Percentiles rank a stretch among this genome's conserved stretches.
Conservation (phyloP, 2,797 vertebrate genomes). For the Epinephelus malabaricus region DNA sequence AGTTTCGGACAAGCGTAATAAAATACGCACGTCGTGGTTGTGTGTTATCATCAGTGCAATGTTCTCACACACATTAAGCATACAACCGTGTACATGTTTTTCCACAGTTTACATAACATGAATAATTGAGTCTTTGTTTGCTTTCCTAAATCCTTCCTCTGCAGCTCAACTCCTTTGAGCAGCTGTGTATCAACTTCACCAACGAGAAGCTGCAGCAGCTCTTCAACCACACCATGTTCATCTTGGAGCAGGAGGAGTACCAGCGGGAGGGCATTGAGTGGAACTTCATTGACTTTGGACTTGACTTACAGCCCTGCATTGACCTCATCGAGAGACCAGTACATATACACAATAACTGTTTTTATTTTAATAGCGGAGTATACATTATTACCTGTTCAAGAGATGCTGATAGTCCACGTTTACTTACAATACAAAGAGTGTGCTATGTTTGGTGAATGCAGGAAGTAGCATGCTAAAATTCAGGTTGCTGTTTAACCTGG, state of each 20-base stretch:
- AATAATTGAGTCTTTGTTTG: slow-evolving; percentile 18
- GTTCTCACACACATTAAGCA: not conserved
- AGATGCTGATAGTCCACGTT: slow-evolving; percentile 1
- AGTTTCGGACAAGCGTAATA: not conserved
- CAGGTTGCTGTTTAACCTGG: slow-evolving; percentile 8
- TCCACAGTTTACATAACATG: not conserved
- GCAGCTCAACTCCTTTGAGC: slow-evolving; percentile 89
- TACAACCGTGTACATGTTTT: not conserved
- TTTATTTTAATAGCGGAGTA: not conserved
- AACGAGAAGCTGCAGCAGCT: slow-evolving; percentile 97
- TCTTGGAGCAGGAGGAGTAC: slow-evolving; percentile 96
- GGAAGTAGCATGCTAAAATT: not conserved
- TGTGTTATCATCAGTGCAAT: not conserved
- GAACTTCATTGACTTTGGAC: slow-evolving; percentile 95
- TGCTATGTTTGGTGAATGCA: slow-evolving; percentile 13
- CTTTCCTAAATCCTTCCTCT: slow-evolving; percentile 7
- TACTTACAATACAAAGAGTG: not conserved
- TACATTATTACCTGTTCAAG: not conserved
- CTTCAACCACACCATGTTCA: slow-evolving; percentile 98
- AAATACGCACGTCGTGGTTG: not conserved
- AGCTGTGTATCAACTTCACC: slow-evolving; percentile 96
- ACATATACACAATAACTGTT: not conserved
- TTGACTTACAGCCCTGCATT: slow-evolving; percentile 89
- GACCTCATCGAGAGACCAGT: slow-evolving; percentile 93
- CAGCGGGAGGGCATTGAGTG: slow-evolving; percentile 96